Evolutionary conservation across 2,888 invertebrate genomes (phyloP), one percentile per base, ranked within the genome.

Genomic region (Eupithecia insigniata): DNA sequence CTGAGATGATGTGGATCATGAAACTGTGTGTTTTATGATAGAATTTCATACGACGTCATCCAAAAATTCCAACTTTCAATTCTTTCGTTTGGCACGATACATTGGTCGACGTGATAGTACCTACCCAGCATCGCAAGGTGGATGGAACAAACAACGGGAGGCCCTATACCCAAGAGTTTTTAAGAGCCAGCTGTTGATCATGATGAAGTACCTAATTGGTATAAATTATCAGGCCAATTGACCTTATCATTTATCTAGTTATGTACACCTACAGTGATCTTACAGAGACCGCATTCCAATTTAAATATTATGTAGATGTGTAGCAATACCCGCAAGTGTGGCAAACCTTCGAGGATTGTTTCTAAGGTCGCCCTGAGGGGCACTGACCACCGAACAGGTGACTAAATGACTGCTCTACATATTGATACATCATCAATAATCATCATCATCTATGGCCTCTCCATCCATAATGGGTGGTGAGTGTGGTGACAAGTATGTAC

Each of bases 271-370:
- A 60, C 62, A 32, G 67, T 71, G 67, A 68, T 68, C 60, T 55
- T 58, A 67, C 28, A 26, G 67, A 60, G 46, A 68, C 72, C 65
- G 46, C 72, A 72, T 72, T 72, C 72, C 68, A 46, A 65, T 66
- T 62, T 69, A 46, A 69, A 69, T 46, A n/a, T n/a, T n/a, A n/a
- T n/a, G n/a, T n/a, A 34, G 43, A 61, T 61, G 30, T 69, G 61
- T 46, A 69, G 69, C 69, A 69, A 69, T 34, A 51, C 32, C 46
- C 36, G 46, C 67, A 39, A 39, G 60, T 60, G 62, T 51, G 34
- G 8, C 51, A 51, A 46, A 55, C 39, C 22, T 69, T 62, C 62
- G 34, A 51, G 30, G 46, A 61, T 46, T 14, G 51, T 51, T 60
- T 30, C 30, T 68, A 58, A 69, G 69, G 69, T 69, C 62, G 66